Evolutionary conservation across 2,113 vertebrate genomes (phyloP).

Genomic region (Cygnus atratus): DNA sequence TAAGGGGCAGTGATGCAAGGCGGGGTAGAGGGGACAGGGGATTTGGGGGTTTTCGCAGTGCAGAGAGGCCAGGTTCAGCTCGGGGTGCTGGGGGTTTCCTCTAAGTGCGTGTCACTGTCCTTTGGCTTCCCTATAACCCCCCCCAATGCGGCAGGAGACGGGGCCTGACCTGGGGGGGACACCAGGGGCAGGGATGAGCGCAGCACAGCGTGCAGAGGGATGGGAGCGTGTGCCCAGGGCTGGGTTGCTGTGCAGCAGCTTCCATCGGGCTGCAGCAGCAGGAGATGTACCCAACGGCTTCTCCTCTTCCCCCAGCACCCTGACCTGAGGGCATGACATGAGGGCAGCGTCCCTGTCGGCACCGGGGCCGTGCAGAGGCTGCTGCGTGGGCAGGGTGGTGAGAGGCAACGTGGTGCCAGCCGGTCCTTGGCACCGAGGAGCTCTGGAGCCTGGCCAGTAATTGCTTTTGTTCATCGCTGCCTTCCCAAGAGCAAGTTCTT

Average conservation of each 20-base stretch:
- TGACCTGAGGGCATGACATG: no score
- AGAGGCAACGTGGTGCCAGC: not conserved
- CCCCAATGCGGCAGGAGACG: not conserved
- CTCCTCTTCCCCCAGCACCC: no score
- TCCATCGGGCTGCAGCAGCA: not conserved
- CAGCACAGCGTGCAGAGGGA: rapidly evolving
- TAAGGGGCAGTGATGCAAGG: not conserved
- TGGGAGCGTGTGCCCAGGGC: rapidly evolving
- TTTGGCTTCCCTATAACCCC: not conserved
- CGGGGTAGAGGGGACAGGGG: not conserved
- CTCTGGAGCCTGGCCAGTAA: not conserved
- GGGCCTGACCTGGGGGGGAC: not conserved
- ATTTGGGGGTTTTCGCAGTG: no score
- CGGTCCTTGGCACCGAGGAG: not conserved
- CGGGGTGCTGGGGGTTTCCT: not conserved
- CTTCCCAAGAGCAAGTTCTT: not conserved
- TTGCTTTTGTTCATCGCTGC: not conserved
- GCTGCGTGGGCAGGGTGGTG: not conserved
- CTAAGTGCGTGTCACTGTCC: rapidly evolving
- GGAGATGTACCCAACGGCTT: not conserved
- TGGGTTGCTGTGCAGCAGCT: not conserved
- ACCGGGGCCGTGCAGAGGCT: not conserved
- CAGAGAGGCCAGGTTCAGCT: not conserved
- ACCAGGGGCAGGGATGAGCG: not conserved
- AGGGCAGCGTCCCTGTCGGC: not conserved